Conservation (phyloP, 2,888 invertebrate species). For the Protonemura montana region DNA sequence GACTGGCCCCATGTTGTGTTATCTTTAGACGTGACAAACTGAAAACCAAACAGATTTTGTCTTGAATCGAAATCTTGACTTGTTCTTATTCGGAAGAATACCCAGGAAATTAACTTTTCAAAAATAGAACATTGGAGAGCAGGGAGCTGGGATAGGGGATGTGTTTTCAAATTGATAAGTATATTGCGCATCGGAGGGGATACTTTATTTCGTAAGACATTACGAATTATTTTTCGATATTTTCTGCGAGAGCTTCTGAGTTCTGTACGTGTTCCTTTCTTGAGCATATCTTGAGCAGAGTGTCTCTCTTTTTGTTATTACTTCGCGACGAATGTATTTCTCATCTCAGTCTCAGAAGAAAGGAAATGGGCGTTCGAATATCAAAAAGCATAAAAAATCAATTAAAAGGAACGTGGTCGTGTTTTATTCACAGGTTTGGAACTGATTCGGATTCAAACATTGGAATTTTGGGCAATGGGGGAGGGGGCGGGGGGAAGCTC, state of each 20-base stretch:
- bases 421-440: neutral
- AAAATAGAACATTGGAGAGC: conserved; percentile 42
- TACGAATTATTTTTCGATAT: neutral
- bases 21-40: conserved; percentile 37
- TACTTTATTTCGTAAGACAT: conserved; percentile 7
- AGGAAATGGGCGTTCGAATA: neutral
- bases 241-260: neutral
- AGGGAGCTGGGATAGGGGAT: conserved; percentile 15
- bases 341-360: neutral
- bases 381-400: neutral
- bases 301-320: neutral
- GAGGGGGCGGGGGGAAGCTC: no score
- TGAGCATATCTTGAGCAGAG: neutral
- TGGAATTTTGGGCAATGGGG: no score
- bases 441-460: no score
- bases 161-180: conserved; percentile 19
- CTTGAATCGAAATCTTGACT: conserved; percentile 41
- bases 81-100: conserved; percentile 44
- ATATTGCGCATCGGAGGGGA: neutral
- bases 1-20: conserved; percentile 8
- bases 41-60: conserved; percentile 39
- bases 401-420: neutral
- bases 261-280: neutral
- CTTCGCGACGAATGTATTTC: neutral
- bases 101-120: conserved; percentile 48